These are phyloP conservation scores for Dysidea cf. avara DNA, from an alignment of 37 sponge, comb jelly and placozoan species.

Conservation along the genomic window DNA sequence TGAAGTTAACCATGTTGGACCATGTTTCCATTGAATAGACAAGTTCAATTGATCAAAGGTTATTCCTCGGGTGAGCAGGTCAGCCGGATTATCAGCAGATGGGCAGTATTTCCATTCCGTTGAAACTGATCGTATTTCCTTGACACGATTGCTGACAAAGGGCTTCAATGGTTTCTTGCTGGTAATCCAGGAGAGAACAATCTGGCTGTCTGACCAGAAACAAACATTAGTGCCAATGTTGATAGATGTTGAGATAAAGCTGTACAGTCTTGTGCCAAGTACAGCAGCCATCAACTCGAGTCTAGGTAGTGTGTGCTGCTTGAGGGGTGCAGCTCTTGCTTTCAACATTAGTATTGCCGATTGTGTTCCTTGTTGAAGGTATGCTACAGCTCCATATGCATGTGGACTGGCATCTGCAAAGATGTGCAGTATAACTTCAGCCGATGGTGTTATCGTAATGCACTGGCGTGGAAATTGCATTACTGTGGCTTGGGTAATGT, in stretches of 20 bases:
- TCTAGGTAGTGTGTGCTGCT: conserved; percentile 24
- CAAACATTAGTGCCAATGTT: conserved; percentile 12
- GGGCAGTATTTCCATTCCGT: too few species aligned
- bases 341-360: too few species aligned
- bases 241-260: neutral
- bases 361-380: too few species aligned
- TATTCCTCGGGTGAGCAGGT: conserved; percentile 15
- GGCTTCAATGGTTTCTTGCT: conserved; percentile 23
- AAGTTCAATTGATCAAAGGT: too few species aligned
- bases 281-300: too few species aligned
- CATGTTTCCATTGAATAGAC: conserved; percentile 31
- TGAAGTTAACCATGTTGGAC: conserved; percentile 21
- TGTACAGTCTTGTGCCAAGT: neutral
- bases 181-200: conserved; percentile 44
- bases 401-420: conserved; percentile 25
- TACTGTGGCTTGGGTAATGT: neutral
- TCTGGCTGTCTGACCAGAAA: conserved; percentile 47
- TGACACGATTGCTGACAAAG: conserved; percentile 26
- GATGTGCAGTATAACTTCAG: conserved; percentile 15
- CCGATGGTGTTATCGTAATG: too few species aligned
- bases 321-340: conserved; percentile 33
- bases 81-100: conserved; percentile 45
- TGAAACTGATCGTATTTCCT: too few species aligned
- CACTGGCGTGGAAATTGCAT: conserved; percentile 14
- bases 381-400: conserved; percentile 8